Conservation (phyloP, 2,888 invertebrate species). For the Dysmachus trigonus region DNA sequence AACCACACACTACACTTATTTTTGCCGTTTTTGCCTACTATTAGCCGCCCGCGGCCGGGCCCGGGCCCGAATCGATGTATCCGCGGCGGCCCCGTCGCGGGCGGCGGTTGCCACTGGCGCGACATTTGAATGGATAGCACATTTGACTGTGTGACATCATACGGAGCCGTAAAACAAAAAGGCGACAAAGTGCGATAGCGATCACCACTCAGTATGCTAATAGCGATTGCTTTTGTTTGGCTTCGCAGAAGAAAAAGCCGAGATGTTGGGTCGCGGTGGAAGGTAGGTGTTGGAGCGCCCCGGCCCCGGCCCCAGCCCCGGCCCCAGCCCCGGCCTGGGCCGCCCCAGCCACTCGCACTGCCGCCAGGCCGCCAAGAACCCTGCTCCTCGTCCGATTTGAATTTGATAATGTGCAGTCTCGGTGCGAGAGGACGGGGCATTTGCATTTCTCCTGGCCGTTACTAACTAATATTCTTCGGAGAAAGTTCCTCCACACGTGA, state of each 20-base stretch:
- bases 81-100: neutral
- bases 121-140: constrained; percentile 36
- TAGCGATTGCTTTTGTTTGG: constrained; percentile 48
- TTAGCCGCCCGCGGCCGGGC: neutral
- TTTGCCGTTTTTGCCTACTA: neutral
- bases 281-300: neutral
- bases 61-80: too few species aligned
- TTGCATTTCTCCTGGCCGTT: neutral
- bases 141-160: constrained; percentile 49
- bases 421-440: constrained; percentile 26
- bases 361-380: neutral
- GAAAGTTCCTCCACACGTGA: constrained; percentile 43
- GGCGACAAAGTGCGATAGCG: constrained; percentile 52
- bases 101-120: constrained; percentile 5
- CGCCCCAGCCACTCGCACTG: neutral
- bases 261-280: constrained; percentile 14
- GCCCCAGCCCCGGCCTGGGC: neutral
- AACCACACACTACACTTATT: neutral
- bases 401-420: constrained; percentile 32
- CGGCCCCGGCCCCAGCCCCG: neutral
- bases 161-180: constrained; percentile 45
- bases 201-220: constrained; percentile 52
- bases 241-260: constrained; percentile 35
- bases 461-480: constrained; percentile 17
- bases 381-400: constrained; percentile 8